Evolutionary conservation across 2,113 vertebrate species (phyloP).

Genomic region (Spheniscus mendiculus): DNA sequence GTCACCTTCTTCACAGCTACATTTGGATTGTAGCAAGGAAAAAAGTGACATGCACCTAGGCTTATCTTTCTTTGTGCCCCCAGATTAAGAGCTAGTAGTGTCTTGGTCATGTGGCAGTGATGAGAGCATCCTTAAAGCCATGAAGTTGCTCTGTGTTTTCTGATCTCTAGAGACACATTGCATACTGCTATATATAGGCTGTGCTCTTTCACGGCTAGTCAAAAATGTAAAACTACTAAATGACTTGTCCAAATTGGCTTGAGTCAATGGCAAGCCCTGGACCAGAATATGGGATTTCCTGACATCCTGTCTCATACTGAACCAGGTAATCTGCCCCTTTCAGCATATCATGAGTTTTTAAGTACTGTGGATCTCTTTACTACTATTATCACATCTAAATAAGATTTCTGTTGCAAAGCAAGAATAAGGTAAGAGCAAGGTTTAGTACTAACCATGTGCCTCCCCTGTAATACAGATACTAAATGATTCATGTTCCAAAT

Average conservation of each 20-base stretch:
- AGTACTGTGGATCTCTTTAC: not conserved
- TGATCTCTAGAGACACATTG: not conserved
- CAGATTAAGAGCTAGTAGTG: not conserved
- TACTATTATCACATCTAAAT: not conserved
- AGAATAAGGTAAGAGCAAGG: not conserved
- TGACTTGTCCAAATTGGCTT: not conserved
- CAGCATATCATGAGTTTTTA: not conserved
- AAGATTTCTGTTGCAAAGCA: not conserved
- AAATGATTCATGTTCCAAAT: not conserved
- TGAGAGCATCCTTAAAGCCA: not conserved
- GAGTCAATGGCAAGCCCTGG: not conserved
- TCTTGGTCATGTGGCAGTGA: not conserved
- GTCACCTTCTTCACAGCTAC: not conserved
- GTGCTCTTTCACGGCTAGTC: not conserved
- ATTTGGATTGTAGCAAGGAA: rapidly evolving
- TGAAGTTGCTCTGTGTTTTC: not conserved
- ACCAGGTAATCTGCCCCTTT: not conserved
- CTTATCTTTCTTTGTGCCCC: not conserved
- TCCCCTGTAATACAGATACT: not conserved
- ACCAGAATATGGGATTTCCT: not conserved
- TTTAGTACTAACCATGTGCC: not conserved
- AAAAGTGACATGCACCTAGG: not conserved
- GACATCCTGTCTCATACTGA: not conserved
- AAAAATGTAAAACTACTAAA: not conserved
- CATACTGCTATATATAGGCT: rapidly evolving